phyloP scores from a whole-genome alignment of 2,797 vertebrate genomes.

The Propithecus deckenii region DNA sequence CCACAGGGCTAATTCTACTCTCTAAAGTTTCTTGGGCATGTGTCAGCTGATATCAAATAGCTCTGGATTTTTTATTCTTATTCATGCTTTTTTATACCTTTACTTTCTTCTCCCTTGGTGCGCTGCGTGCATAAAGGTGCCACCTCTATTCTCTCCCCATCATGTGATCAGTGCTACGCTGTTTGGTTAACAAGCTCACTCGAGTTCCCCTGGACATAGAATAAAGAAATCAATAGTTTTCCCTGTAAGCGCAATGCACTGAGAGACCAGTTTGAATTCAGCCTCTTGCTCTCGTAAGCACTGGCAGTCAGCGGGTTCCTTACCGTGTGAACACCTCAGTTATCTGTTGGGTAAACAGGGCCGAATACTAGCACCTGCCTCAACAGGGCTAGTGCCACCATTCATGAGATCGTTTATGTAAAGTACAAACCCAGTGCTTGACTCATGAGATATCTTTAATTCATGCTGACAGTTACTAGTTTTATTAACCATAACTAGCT shows the following conservation, averaged over 20 bases:
- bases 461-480: neutral
- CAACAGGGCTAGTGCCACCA: fast-evolving
- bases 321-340: no score
- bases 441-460: neutral
- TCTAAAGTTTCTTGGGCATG: neutral
- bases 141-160: fast-evolving
- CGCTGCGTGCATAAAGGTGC: fast-evolving
- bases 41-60: no score
- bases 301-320: fast-evolving
- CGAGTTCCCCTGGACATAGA: fast-evolving
- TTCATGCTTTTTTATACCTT: neutral
- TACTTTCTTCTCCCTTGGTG: neutral
- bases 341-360: no score
- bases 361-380: fast-evolving
- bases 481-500: neutral
- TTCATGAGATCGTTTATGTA: fast-evolving
- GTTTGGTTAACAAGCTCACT: neutral
- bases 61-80: neutral
- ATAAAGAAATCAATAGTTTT: neutral
- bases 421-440: no score
- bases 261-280: neutral
- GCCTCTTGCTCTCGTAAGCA: fast-evolving
- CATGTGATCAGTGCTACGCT: fast-evolving
- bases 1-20: fast-evolving
- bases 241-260: no score